Percentiles rank a stretch among this genome's conserved stretches.
Evolutionary conservation across 2,113 vertebrate species (phyloP).

Genomic region (Cyprinodon tularosa): DNA sequence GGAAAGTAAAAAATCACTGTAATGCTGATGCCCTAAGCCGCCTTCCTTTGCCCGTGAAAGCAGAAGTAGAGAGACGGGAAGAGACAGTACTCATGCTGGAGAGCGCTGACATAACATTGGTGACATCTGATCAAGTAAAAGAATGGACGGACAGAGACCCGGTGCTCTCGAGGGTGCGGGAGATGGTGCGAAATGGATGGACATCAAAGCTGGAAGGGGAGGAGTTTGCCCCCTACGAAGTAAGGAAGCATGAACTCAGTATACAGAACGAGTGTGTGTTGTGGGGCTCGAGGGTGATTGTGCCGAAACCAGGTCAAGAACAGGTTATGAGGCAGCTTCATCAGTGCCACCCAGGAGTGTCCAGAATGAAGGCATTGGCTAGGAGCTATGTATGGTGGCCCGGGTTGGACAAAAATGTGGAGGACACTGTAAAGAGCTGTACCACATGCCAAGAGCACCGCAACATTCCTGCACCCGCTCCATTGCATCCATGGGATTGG

Average conservation of each 20-base stretch:
- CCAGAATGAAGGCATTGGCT: slow-evolving; percentile 29
- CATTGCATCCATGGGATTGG: neutral
- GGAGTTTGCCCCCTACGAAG: too few species aligned
- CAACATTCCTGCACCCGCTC: neutral
- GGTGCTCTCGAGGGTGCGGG: too few species aligned
- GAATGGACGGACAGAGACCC: too few species aligned
- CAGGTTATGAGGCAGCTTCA: neutral
- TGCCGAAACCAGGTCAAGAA: neutral
- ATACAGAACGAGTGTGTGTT: neutral
- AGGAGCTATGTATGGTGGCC: neutral
- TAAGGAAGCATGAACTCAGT: too few species aligned
- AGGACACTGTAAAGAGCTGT: neutral
- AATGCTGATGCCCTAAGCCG: neutral
- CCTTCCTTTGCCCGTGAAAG: neutral
- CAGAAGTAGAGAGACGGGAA: neutral
- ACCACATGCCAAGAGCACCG: neutral
- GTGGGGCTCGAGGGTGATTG: neutral
- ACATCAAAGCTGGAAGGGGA: too few species aligned
- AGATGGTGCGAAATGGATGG: too few species aligned
- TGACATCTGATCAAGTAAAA: too few species aligned
- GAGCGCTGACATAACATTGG: too few species aligned
- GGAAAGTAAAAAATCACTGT: neutral
- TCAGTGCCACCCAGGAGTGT: slow-evolving; percentile 3
- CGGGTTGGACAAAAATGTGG: neutral
- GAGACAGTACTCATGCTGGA: neutral